Evolutionary conservation across 2,797 vertebrate genomes (phyloP), one percentile per base, ranked within the genome.

Genomic region (Falco concolor): DNA sequence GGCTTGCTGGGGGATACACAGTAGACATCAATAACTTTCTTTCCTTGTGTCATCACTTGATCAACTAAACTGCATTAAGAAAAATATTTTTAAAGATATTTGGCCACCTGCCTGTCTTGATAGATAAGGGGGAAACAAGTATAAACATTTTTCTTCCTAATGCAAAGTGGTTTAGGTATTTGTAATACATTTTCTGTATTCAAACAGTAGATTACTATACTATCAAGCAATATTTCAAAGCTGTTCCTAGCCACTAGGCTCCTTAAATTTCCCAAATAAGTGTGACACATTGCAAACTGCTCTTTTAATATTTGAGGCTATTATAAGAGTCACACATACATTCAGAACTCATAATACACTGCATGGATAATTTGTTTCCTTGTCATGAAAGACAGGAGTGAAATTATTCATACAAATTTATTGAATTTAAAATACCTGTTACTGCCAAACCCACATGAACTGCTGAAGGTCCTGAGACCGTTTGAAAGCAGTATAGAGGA

Each of bases 41-140:
- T 57, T n/a, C 28, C 21, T 65, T 67, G 6, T 60, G 36, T 65
- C 5, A 1, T 60, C 24, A 3, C 5, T 67, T 56, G 9, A 23
- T 38, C 49, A 78, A 34, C 12, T 67, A 90, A 88, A 24, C 5
- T 15, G 5, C 8, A 40, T n/a, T 61, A 36, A 74, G 3, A 59
- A 82, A 80, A 67, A 22, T 0, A 63, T 50, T 57, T 57, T 77
- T 45, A 42, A n/a, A 45, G 3, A 28, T 34, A 13, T 52, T 81
- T 20, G 6, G 17, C 45, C 21, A 49, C 21, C 10, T 10, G 5
- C 34, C 10, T 74, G 28, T 45, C 40, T 47, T 59, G 18, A 59
- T 42, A 59, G 12, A 61, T 32, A 22, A 34, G 2, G 20, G 3
- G 2, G 0, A 1, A 30, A 36, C 44, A 70, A 20, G 5, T 25